Conservation (phyloP, 2,888 invertebrate genomes). For the Drosophila rubida region DNA sequence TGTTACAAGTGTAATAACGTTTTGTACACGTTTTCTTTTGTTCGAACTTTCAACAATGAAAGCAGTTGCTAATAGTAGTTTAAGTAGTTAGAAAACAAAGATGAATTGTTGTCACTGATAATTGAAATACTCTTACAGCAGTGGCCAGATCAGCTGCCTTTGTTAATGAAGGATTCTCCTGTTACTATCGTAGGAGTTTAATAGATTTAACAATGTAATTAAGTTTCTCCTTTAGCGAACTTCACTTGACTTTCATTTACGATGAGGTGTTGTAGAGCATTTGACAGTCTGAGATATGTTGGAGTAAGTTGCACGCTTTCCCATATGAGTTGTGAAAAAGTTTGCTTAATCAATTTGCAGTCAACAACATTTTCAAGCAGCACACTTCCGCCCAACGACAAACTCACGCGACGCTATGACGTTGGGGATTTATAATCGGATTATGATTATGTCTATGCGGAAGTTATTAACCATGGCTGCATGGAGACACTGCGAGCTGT, state of each 20-base stretch:
- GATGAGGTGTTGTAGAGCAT: background rate
- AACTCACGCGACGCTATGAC: conserved; percentile 26
- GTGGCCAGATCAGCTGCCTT: too few relatives aligned
- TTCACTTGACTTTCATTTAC: too few relatives aligned
- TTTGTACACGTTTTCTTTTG: background rate
- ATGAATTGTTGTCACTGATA: background rate
- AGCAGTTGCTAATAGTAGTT: background rate
- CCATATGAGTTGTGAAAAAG: conserved; percentile 31
- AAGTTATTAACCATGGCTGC: conserved; percentile 51
- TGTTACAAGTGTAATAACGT: background rate
- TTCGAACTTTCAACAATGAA: background rate
- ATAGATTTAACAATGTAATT: too few relatives aligned
- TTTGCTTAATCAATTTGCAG: conserved; percentile 59
- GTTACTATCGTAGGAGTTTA: too few relatives aligned
- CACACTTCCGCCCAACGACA: background rate
- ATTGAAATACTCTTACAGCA: background rate
- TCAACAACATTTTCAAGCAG: conserved; percentile 49
- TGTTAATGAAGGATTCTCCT: too few relatives aligned
- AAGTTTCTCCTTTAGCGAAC: too few relatives aligned
- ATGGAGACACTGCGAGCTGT: background rate
- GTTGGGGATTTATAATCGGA: conserved; percentile 59
- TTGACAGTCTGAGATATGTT: background rate
- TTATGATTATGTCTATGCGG: conserved; percentile 68
- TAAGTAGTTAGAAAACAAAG: background rate
- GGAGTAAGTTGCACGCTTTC: background rate